Conservation (phyloP, 2,888 invertebrate genomes). For the Polymixis lichenea region DNA sequence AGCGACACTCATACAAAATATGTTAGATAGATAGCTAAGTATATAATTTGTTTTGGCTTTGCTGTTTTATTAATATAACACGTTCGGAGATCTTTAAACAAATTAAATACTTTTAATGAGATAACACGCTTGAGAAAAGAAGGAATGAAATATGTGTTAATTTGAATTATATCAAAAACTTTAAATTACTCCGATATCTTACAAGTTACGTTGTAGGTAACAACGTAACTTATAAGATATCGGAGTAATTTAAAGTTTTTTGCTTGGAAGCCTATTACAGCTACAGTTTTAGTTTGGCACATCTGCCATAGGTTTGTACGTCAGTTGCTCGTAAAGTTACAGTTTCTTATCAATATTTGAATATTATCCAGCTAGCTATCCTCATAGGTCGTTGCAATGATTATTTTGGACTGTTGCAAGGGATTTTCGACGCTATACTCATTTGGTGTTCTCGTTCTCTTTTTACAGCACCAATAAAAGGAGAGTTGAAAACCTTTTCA, state of each 20-base stretch:
- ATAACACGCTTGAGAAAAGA: not conserved
- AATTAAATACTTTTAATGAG: not conserved
- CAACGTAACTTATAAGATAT: too few relatives aligned
- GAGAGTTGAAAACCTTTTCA: not conserved
- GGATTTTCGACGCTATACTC: not conserved
- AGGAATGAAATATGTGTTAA: not conserved
- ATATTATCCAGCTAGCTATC: slow-evolving; percentile 11
- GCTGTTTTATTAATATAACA: not conserved
- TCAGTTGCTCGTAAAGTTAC: slow-evolving; percentile 7
- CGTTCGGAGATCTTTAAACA: not conserved
- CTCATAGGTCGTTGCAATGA: not conserved
- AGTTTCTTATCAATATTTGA: slow-evolving; percentile 10
- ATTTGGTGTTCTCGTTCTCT: not conserved
- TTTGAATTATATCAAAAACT: too few relatives aligned
- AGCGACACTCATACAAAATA: too few relatives aligned
- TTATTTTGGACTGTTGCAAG: not conserved
- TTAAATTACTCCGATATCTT: too few relatives aligned
- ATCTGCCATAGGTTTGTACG: not conserved
- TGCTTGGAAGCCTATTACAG: not conserved
- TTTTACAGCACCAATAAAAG: not conserved
- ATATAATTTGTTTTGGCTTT: not conserved
- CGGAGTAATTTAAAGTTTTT: not conserved
- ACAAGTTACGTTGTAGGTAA: too few relatives aligned
- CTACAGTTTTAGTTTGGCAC: not conserved
- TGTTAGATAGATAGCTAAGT: not conserved